These are phyloP conservation scores for Agrotis ipsilon DNA, from an alignment of 2,888 invertebrate species.

Conservation along the genomic window DNA sequence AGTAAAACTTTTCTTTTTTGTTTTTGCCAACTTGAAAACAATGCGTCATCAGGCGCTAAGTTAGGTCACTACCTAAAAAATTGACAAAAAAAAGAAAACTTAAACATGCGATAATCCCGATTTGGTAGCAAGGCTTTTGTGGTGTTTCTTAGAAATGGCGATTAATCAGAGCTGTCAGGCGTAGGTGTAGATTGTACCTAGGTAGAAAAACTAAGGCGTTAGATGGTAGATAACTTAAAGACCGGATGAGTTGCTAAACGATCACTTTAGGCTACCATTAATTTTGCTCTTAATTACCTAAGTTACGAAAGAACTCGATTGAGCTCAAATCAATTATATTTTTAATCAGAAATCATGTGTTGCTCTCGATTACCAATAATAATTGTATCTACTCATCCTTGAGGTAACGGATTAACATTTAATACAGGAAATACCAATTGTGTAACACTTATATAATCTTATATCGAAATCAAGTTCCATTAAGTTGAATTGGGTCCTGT, in stretches of 20 bases:
- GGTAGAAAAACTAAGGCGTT: slow-evolving; percentile 6
- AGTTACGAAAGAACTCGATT: slow-evolving; percentile 13
- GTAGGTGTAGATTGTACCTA: slow-evolving; percentile 32
- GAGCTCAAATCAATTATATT: slow-evolving; percentile 12
- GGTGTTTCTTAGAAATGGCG: slow-evolving; percentile 30
- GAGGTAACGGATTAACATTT: slow-evolving; percentile 45
- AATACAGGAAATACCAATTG: slow-evolving; percentile 60
- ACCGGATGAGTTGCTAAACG: slow-evolving; percentile 1
- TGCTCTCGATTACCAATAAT: slow-evolving; percentile 25
- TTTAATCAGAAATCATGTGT: slow-evolving; percentile 17
- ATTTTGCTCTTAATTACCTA: slow-evolving; percentile 8
- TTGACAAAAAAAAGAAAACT: slow-evolving; percentile 1
- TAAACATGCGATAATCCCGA: slow-evolving; percentile 14
- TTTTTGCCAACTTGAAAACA: slow-evolving; percentile 16
- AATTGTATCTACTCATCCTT: slow-evolving; percentile 43
- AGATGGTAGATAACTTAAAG: not conserved
- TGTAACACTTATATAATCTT: slow-evolving; percentile 61
- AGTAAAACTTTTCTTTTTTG: slow-evolving; percentile 5
- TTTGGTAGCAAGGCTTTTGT: slow-evolving; percentile 28
- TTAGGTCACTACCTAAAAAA: slow-evolving; percentile 18
- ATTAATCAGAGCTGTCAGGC: slow-evolving; percentile 17
- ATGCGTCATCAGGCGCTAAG: slow-evolving; percentile 14
- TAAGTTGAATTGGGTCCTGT: slow-evolving; percentile 72
- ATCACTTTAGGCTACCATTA: slow-evolving; percentile 11
- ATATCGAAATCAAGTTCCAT: slow-evolving; percentile 66